Percentiles rank a stretch among this genome's conserved stretches.
phyloP scores from a whole-genome alignment of 2,797 vertebrate genomes.

The Propithecus perrieri region DNA sequence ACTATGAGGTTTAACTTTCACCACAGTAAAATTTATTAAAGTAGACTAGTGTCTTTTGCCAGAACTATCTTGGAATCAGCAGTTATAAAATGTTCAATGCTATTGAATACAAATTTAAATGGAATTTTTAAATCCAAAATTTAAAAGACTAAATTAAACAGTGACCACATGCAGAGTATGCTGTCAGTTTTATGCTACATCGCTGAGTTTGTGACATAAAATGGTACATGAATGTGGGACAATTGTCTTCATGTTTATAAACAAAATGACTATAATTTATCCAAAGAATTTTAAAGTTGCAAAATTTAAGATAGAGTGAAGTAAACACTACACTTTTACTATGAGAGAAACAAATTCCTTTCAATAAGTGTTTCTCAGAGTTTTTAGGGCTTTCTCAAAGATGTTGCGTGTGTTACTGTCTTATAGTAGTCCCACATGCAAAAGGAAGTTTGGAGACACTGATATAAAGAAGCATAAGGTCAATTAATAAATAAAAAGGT shows the following conservation, averaged over 20 bases:
- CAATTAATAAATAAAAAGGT: background rate
- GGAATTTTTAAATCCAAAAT: background rate
- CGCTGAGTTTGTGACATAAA: background rate
- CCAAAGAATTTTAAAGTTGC: background rate
- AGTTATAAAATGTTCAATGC: background rate
- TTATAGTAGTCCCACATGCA: background rate
- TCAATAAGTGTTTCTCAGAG: background rate
- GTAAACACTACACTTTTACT: background rate
- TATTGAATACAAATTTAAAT: constrained; percentile 8
- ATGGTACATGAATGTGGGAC: background rate
- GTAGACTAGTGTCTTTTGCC: background rate
- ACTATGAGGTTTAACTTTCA: background rate
- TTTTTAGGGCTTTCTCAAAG: background rate
- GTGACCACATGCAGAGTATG: background rate
- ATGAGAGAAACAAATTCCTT: background rate
- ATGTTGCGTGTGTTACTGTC: background rate
- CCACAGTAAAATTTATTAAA: background rate
- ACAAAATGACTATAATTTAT: background rate
- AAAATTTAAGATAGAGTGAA: background rate
- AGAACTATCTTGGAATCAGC: background rate
- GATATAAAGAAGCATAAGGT: background rate
- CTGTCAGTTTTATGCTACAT: background rate
- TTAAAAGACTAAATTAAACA: background rate
- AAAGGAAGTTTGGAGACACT: background rate
- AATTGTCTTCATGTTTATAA: background rate